Conservation (phyloP, 2,888 invertebrate genomes). For the Drosophila limbata region DNA sequence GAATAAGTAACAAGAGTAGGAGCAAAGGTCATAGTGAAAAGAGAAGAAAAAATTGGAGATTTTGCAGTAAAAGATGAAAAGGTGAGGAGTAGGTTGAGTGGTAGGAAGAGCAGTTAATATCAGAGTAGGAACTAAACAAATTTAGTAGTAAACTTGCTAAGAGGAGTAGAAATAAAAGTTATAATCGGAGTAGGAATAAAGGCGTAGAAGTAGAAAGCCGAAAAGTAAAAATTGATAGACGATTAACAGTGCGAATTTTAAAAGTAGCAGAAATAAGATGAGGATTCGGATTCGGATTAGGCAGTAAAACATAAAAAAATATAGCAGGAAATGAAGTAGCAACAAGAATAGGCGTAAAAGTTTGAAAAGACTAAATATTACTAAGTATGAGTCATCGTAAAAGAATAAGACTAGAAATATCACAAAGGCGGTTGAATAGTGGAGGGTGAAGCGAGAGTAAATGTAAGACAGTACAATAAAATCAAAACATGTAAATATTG, state of each 20-base stretch:
- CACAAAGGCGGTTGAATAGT: too few relatives aligned
- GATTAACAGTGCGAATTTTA: background rate
- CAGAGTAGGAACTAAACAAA: background rate
- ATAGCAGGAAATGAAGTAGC: too few relatives aligned
- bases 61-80: too few relatives aligned
- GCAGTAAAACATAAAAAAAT: too few relatives aligned
- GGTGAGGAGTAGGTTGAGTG: background rate
- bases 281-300: background rate
- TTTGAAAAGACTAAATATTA: too few relatives aligned
- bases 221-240: background rate
- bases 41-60: background rate
- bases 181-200: background rate
- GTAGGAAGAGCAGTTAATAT: background rate
- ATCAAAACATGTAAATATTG: too few relatives aligned
- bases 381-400: too few relatives aligned
- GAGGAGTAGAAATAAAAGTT: background rate
- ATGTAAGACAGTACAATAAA: background rate
- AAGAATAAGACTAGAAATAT: too few relatives aligned
- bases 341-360: too few relatives aligned
- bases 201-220: background rate
- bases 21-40: slow-evolving; percentile 7
- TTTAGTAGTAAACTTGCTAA: background rate
- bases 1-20: background rate
- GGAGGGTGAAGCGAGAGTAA: too few relatives aligned
- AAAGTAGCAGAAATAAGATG: background rate